Base-by-base conservation (phyloP, 2,797 vertebrate species). In the Chanos chanos region DNA sequence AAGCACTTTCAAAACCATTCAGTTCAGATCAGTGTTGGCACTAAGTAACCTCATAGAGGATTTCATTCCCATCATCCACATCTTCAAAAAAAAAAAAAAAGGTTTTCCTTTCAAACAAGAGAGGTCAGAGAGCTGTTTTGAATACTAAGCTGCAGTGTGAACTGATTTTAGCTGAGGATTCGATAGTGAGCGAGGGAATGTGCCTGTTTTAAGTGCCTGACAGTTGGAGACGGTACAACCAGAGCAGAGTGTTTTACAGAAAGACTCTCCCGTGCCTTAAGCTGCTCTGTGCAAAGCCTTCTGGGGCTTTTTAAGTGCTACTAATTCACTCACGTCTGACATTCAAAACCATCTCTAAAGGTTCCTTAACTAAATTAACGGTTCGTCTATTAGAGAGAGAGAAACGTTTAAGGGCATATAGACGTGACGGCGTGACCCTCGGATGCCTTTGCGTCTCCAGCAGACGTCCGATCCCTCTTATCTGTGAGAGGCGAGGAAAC, bases 271-370 rank as follows among this genome's bases (percentile, higher is more conserved):
- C 28, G 18, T 33, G 30, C 12, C 43, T 28, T 33, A 33, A 33
- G 39, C 48, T 41, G 22, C 31, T 62, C 45, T 18, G 53, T 83
- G 78, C 80, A 73, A 79, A 76, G 77, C 79, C 77, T 83, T 75
- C 55, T 78, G 81, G 78, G 57, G 78, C 73, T 76, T 85, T 81
- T 83, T 81, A 85, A 87, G 85, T 88, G 85, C 83, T 82, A 86
- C 85, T 89, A 89, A 87, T 83, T 87, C 86, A 89, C 78, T 79
- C 54, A 73, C 62, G 79, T 83, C 66, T 88, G 87, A 89, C 87
- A 87, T 74, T 60, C 86, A 76, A 83, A 81, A 87, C 84, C 88
- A 87, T 89, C 89, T 89, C 87, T 89, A 86, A 88, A 90, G 86
- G 86, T 84, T 85, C 85, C 86, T 81, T 86, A 86, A 86, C 85